Conservation (phyloP, 2,888 invertebrate genomes). For the Chouioia cunea region DNA sequence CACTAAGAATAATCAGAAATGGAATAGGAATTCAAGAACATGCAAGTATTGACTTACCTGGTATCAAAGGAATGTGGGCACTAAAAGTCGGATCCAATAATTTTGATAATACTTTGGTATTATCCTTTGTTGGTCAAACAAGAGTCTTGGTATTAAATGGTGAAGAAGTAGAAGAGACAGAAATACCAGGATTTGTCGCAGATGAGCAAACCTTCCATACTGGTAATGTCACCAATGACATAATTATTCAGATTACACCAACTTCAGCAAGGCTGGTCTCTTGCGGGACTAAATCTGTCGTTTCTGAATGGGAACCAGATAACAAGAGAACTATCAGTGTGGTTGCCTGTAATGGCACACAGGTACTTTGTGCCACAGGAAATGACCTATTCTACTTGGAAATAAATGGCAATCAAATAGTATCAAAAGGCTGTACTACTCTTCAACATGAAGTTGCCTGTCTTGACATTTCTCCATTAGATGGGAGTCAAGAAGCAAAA, state of each 20-base stretch:
- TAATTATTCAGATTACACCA: constrained; percentile 85
- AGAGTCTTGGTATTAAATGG: constrained; percentile 90
- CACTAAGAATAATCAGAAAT: constrained; percentile 95
- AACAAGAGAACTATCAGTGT: constrained; percentile 86
- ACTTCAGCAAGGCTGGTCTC: constrained; percentile 80
- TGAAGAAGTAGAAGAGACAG: constrained; percentile 98
- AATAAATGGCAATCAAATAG: constrained; percentile 76
- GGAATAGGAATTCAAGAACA: constrained; percentile 99
- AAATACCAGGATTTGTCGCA: constrained; percentile 90
- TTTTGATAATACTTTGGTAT: constrained; percentile 89
- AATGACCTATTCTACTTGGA: constrained; percentile 87
- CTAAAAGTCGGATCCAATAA: constrained; percentile 78
- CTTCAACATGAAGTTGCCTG: constrained; percentile 97
- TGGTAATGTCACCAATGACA: constrained; percentile 87
- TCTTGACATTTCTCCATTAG: constrained; percentile 89
- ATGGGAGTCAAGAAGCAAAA: constrained; percentile 74
- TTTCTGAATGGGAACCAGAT: constrained; percentile 81
- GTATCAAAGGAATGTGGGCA: constrained; percentile 99
- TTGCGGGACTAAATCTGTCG: constrained; percentile 75
- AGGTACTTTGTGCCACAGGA: constrained; percentile 89
- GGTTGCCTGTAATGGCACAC: constrained; percentile 83
- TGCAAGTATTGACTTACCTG: constrained; percentile 95
- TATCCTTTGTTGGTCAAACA: constrained; percentile 98
- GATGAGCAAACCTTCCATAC: constrained; percentile 96
- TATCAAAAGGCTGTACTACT: constrained; percentile 76